Conservation (phyloP, 2,888 invertebrate genomes). For the Acanthosepion lycidas region DNA sequence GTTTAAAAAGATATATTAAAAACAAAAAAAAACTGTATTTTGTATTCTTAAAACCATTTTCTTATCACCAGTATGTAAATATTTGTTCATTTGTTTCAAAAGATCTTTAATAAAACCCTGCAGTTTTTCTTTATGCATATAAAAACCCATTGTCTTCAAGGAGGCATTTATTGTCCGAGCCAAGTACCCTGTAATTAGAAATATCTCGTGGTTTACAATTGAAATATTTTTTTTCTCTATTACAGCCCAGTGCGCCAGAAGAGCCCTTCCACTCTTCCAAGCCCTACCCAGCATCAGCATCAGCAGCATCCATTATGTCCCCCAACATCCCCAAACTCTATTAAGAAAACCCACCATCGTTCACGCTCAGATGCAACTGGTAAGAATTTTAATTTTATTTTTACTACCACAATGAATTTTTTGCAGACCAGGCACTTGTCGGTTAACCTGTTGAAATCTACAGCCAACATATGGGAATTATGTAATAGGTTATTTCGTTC, state of each 20-base stretch:
- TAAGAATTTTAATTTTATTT: slow-evolving; percentile 51
- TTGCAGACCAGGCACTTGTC: background rate
- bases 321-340: slow-evolving; percentile 61
- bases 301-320: slow-evolving; percentile 63
- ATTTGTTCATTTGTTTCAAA: too few relatives aligned
- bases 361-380: slow-evolving; percentile 85
- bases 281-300: slow-evolving; percentile 51
- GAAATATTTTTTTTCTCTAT: background rate
- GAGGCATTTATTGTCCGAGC: too few relatives aligned
- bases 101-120: too few relatives aligned
- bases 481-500: background rate
- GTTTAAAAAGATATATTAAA: too few relatives aligned
- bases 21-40: too few relatives aligned
- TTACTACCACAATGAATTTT: background rate
- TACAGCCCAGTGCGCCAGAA: slow-evolving; percentile 65
- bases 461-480: background rate
- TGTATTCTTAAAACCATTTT: too few relatives aligned
- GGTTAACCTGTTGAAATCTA: background rate
- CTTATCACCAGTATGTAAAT: too few relatives aligned
- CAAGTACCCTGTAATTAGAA: too few relatives aligned
- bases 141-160: too few relatives aligned
- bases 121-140: too few relatives aligned
- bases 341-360: slow-evolving; percentile 87
- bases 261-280: slow-evolving; percentile 62
- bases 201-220: too few relatives aligned